These are phyloP conservation scores for Tachystola acroxantha DNA, from an alignment of 2,888 invertebrate genomes.

Conservation along the genomic window DNA sequence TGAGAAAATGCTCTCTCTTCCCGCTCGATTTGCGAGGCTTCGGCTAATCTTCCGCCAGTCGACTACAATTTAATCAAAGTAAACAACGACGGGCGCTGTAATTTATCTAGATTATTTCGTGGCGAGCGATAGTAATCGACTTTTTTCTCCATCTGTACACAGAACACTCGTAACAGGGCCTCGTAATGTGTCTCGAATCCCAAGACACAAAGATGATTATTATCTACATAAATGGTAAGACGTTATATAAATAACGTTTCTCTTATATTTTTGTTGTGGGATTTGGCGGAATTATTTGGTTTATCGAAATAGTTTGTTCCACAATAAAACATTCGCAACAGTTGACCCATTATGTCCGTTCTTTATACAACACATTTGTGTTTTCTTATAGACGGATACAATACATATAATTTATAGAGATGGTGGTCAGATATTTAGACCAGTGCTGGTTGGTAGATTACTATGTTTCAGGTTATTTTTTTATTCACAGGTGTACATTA, in stretches of 20 bases:
- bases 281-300: conserved; percentile 32
- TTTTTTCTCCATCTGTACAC: conserved; percentile 60
- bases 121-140: conserved; percentile 71
- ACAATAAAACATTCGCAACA: conserved; percentile 50
- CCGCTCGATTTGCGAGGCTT: conserved; percentile 72
- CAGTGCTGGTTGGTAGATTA: no score
- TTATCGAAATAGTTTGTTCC: conserved; percentile 30
- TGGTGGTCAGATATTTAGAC: not conserved
- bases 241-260: conserved; percentile 36
- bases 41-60: conserved; percentile 74
- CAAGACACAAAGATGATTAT: conserved; percentile 54
- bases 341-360: conserved; percentile 43
- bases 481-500: no score
- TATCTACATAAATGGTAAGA: conserved; percentile 50
- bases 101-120: conserved; percentile 76
- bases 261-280: conserved; percentile 33
- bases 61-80: conserved; percentile 78
- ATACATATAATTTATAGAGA: not conserved
- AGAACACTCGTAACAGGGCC: conserved; percentile 8
- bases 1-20: conserved; percentile 63
- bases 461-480: no score
- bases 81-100: conserved; percentile 70
- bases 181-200: conserved; percentile 50
- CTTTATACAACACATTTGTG: conserved; percentile 36
- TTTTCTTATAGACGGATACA: conserved; percentile 33